These are phyloP conservation scores for Perodicticus potto DNA, from an alignment of 2,797 vertebrate genomes.

Conservation along the genomic window DNA sequence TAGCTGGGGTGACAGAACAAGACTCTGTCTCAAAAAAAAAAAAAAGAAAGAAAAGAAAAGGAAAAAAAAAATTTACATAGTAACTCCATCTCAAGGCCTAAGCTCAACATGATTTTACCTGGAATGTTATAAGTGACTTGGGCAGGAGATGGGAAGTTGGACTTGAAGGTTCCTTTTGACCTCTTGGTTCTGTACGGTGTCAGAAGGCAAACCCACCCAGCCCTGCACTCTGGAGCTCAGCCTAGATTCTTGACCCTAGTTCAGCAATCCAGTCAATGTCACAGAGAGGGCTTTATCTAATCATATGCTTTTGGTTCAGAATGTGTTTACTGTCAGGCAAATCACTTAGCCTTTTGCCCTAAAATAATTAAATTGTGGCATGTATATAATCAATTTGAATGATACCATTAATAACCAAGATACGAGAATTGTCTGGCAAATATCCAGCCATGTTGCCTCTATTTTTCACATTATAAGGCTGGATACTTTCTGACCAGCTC, in stretches of 20 bases:
- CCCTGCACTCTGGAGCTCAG: background rate
- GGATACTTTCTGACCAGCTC: too few species aligned
- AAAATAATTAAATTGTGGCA: constrained; percentile 4
- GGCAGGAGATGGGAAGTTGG: background rate
- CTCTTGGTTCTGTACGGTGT: background rate
- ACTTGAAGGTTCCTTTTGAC: background rate
- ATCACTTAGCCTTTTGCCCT: constrained; percentile 30
- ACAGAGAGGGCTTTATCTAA: background rate
- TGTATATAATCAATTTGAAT: constrained; percentile 1
- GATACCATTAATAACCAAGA: background rate
- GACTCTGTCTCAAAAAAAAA: too few species aligned
- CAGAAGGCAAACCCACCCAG: background rate
- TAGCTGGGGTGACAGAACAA: too few species aligned
- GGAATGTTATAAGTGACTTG: background rate
- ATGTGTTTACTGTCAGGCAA: background rate
- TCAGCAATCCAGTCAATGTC: background rate
- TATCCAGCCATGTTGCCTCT: too few species aligned
- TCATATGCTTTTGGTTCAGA: background rate
- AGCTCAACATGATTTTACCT: background rate
- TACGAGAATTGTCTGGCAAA: too few species aligned
- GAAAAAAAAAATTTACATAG: background rate
- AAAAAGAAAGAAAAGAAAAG: too few species aligned
- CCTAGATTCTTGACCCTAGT: background rate
- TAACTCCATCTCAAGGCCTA: background rate
- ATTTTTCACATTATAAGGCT: too few species aligned